These are phyloP conservation scores for Phrynocephalus versicolor DNA, from an alignment of 2,113 vertebrate genomes.

Conservation along the genomic window DNA sequence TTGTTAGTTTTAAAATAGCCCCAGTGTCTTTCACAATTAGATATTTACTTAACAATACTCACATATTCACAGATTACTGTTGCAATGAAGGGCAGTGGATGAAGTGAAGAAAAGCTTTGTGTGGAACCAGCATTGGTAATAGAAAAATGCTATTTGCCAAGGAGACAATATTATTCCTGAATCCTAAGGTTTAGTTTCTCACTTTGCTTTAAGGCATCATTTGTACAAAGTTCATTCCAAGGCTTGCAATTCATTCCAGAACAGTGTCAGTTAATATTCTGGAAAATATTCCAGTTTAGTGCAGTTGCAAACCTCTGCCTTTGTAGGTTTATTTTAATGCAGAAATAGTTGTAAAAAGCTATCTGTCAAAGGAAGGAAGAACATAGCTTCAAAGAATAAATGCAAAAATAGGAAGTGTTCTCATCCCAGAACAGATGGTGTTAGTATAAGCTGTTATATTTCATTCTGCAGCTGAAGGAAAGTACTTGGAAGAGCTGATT, in stretches of 20 bases:
- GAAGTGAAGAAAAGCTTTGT: neutral
- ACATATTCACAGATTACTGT: neutral
- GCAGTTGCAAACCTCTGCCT: neutral
- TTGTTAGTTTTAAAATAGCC: too few species aligned
- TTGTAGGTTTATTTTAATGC: neutral
- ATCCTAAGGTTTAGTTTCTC: neutral
- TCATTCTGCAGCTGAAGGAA: neutral
- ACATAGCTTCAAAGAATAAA: slow-evolving; percentile 4
- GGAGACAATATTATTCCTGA: neutral
- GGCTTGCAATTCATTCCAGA: neutral
- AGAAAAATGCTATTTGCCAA: neutral
- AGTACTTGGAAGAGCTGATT: neutral
- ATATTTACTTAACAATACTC: neutral
- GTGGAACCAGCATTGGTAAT: neutral
- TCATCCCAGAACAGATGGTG: neutral
- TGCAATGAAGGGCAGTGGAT: neutral
- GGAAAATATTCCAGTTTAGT: neutral
- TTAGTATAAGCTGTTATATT: neutral
- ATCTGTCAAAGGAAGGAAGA: neutral
- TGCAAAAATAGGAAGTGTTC: neutral
- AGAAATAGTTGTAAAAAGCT: neutral
- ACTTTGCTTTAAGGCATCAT: neutral
- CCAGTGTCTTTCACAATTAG: neutral
- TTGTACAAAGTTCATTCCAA: neutral
- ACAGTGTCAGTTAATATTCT: neutral